phyloP scores from a whole-genome alignment of 1,140 invertebrate genomes.

The Acromyrmex heyeri region DNA sequence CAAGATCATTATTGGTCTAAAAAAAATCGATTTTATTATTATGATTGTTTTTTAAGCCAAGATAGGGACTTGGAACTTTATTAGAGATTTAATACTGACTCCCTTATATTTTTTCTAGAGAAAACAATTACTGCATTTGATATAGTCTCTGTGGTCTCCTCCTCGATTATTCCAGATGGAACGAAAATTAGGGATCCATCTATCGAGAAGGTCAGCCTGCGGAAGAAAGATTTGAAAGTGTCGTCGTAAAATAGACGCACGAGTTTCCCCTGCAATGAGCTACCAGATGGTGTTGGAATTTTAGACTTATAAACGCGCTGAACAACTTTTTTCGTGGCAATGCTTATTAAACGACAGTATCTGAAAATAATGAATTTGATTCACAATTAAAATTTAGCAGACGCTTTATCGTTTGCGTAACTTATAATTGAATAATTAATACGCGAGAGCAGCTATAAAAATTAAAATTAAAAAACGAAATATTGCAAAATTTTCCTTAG shows the following conservation, averaged over 20 bases:
- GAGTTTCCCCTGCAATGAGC: slow-evolving; percentile 88
- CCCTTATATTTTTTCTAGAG: slow-evolving; percentile 90
- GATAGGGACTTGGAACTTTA: neutral
- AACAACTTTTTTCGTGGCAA: slow-evolving; percentile 90
- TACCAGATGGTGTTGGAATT: slow-evolving; percentile 88
- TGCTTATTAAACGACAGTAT: slow-evolving; percentile 91
- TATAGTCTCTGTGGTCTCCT: slow-evolving; percentile 87
- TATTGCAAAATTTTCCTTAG: too few relatives aligned
- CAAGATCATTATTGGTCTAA: slow-evolving; percentile 93
- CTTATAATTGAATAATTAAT: neutral
- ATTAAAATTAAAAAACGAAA: too few relatives aligned
- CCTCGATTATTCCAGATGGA: slow-evolving; percentile 93
- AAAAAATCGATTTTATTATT: slow-evolving; percentile 58
- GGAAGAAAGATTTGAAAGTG: slow-evolving; percentile 97
- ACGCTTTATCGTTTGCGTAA: neutral
- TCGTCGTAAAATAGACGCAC: slow-evolving; percentile 96
- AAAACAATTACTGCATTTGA: slow-evolving; percentile 94
- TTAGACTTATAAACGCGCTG: slow-evolving; percentile 91
- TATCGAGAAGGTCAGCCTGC: slow-evolving; percentile 95
- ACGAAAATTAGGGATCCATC: slow-evolving; percentile 96
- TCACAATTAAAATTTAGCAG: neutral
- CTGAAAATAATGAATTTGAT: slow-evolving; percentile 85
- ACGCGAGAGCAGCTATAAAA: too few relatives aligned
- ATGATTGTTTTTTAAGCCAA: slow-evolving; percentile 15
- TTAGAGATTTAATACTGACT: slow-evolving; percentile 87